Evolutionary conservation across 2,888 invertebrate genomes (phyloP), one percentile per base, ranked within the genome.

Genomic region (Dryadula phaetusa): DNA sequence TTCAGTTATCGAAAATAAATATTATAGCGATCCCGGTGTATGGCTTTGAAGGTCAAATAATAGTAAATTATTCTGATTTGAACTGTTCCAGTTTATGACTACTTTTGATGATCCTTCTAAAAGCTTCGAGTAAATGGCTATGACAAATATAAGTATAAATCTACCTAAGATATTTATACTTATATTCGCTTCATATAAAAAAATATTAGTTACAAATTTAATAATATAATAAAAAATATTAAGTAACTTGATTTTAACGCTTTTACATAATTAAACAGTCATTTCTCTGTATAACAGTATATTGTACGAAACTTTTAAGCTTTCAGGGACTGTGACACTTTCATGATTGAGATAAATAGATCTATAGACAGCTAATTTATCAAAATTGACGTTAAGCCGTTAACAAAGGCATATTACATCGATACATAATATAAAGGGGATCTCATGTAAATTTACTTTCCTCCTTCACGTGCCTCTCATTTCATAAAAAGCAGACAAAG

Each of bases 1-100:
- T 67, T 64, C 71, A 72, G 72, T 66, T 71, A 71, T 72, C 62
- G 63, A 60, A n/a, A 70, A 58, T 70, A 74, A 73, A 73, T 72
- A 75, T 70, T 66, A 70, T 74, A 66, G 63, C 63, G 70, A 64
- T 67, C 64, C 52, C 58, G 58, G 53, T 70, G 63, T 70, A 40
- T 58, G 42, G 20, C 22, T 37, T 49, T 22, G 47, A 64, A 32
- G 25, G 52, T 53, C 40, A 52, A 46, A 20, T 32, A 25, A 8
- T 34, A 28, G 46, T 60, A 46, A 44, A 34, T 20, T 61, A 46
- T 20, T 61, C n/a, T 47, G n/a, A 47, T 61, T 32, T 61, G 18
- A 20, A 28, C 10, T 20, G 8, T 32, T 61, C 16, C 28, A 32
- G 20, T 6, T n/a, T 14, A 18, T 28, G 22, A 6, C 3, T 32